Evolutionary conservation across 2,797 vertebrate genomes (phyloP).

Genomic region (Nyctibius grandis): DNA sequence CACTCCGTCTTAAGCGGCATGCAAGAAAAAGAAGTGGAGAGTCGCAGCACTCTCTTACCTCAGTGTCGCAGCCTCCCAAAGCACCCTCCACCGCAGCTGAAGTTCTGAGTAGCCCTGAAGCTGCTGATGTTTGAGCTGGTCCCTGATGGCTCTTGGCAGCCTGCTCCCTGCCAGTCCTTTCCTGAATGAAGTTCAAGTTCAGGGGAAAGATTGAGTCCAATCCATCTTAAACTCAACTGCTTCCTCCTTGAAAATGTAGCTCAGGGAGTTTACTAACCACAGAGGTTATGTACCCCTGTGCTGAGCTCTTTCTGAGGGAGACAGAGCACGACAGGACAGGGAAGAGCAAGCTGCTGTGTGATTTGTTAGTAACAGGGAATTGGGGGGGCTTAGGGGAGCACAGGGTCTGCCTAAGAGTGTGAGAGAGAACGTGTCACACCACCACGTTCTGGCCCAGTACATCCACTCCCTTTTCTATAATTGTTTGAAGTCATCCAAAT

Average conservation of each 20-base stretch:
- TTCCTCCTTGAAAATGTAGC: neutral
- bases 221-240: neutral
- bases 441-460: neutral
- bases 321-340: neutral
- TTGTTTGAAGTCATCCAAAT: conserved; percentile 18
- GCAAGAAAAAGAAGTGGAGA: neutral
- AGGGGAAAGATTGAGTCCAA: neutral
- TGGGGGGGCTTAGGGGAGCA: neutral
- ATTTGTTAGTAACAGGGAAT: neutral
- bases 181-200: neutral
- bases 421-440: neutral
- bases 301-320: neutral
- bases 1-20: neutral
- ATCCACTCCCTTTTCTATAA: neutral
- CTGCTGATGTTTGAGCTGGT: neutral
- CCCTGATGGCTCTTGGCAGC: neutral
- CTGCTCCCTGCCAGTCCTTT: neutral
- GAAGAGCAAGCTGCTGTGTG: neutral
- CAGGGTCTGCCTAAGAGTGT: neutral
- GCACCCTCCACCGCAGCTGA: neutral
- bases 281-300: neutral
- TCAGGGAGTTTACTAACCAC: neutral
- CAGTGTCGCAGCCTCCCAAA: neutral
- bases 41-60: neutral
- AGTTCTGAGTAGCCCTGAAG: neutral